These are phyloP conservation scores for Catostomus latipinnis DNA, from an alignment of 2,797 vertebrate species.

Conservation along the genomic window DNA sequence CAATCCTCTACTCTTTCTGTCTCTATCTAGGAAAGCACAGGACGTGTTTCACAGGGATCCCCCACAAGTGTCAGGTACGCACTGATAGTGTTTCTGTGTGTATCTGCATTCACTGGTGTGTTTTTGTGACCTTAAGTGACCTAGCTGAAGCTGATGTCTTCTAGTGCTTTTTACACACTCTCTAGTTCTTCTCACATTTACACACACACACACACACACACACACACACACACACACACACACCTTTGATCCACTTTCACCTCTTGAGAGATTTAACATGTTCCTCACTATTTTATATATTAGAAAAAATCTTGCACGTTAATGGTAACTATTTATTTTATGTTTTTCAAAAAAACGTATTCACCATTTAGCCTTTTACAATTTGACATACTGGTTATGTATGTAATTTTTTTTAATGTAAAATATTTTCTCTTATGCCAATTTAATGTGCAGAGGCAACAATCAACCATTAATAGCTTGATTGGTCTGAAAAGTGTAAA, in stretches of 20 bases:
- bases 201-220: not conserved
- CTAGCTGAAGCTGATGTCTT: not conserved
- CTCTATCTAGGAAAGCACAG: conserved; percentile 12
- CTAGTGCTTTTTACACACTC: not conserved
- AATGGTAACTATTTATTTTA: no score
- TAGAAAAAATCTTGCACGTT: not conserved
- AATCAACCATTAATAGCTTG: no score
- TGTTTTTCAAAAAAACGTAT: no score
- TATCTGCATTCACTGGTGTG: not conserved
- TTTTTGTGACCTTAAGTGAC: not conserved
- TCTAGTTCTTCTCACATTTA: not conserved
- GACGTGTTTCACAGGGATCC: conserved; percentile 16
- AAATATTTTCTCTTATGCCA: no score
- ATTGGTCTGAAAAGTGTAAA: no score
- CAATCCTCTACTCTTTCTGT: not conserved
- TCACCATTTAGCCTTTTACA: no score
- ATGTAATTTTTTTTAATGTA: no score
- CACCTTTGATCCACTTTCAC: not conserved
- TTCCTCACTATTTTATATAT: not conserved
- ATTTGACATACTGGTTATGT: no score
- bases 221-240: not conserved
- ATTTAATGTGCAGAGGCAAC: no score
- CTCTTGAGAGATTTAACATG: not conserved
- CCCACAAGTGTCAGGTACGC: conserved; percentile 29
- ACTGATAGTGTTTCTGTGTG: not conserved